Conservation (phyloP, 2,113 vertebrate species). For the Atlantisia rogersi region DNA sequence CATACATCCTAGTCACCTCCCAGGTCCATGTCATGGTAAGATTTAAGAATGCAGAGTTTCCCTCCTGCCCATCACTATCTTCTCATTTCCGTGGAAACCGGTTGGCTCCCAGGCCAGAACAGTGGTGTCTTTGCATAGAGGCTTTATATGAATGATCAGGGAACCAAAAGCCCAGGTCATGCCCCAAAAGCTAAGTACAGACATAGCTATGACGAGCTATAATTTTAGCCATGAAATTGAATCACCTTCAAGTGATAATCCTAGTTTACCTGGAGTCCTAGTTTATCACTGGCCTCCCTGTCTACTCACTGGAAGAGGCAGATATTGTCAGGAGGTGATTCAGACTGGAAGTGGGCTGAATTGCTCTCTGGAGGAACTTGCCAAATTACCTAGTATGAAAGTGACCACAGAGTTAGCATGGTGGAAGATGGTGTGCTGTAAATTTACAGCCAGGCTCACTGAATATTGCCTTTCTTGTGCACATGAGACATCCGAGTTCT, state of each 20-base stretch:
- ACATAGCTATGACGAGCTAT: background rate
- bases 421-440: background rate
- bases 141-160: background rate
- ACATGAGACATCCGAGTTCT: background rate
- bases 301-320: background rate
- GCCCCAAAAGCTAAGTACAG: background rate
- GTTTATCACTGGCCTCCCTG: background rate
- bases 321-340: background rate
- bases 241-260: background rate
- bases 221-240: background rate
- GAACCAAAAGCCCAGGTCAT: background rate
- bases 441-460: background rate
- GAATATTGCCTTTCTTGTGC: background rate
- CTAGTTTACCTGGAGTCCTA: background rate
- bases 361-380: background rate
- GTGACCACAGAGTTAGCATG: background rate
- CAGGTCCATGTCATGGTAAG: background rate
- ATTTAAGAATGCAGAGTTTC: background rate
- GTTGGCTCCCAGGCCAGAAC: background rate
- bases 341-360: background rate
- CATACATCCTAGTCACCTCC: background rate
- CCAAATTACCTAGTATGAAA: background rate
- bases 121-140: background rate
- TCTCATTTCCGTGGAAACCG: background rate
- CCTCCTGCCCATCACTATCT: background rate